Conservation (phyloP, 2,797 vertebrate genomes). For the Lerista edwardsae region DNA sequence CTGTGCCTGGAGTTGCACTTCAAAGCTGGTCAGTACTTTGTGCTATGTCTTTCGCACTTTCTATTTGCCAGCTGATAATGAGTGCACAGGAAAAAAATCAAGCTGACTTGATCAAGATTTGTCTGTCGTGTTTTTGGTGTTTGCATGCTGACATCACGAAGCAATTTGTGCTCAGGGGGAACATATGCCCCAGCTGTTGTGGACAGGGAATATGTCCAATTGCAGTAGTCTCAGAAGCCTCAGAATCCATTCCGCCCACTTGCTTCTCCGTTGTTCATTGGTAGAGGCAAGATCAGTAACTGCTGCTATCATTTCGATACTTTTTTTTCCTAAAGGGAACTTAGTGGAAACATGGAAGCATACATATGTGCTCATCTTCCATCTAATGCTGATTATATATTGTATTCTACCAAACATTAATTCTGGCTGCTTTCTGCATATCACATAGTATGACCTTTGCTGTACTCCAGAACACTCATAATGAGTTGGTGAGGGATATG, state of each 20-base stretch:
- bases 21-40: not conserved
- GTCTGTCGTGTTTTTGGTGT: not conserved
- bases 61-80: not conserved
- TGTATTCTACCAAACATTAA: not conserved
- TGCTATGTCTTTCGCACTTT: not conserved
- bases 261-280: not conserved
- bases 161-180: too few species aligned
- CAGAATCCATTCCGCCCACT: not conserved
- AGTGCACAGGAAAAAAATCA: not conserved
- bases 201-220: not conserved
- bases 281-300: not conserved
- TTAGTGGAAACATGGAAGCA: not conserved
- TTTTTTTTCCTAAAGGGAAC: not conserved
- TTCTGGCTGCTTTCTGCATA: not conserved
- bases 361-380: not conserved
- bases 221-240: not conserved
- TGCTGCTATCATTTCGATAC: not conserved
- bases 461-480: not conserved
- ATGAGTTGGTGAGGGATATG: conserved; percentile 14
- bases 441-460: conserved; percentile 13
- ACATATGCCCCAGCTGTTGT: not conserved
- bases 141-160: too few species aligned
- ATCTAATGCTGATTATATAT: not conserved
- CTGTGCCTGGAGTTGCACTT: not conserved
- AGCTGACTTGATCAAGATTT: not conserved